A percentile compares a stretch with the other conserved stretches of the same genome.
Evolutionary conservation across 2,113 vertebrate species (phyloP).

Genomic region (Rhinopomastus cyanomelas): DNA sequence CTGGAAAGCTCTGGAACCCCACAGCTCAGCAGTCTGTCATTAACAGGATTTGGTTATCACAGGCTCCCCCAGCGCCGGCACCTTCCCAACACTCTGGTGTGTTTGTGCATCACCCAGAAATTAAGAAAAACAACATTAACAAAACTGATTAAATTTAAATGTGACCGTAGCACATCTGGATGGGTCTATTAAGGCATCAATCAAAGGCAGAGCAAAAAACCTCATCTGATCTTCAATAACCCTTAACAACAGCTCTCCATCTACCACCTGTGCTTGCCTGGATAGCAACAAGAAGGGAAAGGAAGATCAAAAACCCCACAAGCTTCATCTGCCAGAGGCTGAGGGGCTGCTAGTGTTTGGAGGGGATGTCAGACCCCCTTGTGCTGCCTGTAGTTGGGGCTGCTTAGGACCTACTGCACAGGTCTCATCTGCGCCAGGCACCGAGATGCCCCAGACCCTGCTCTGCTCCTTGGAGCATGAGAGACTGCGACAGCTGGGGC

Average conservation of each 20-base stretch:
- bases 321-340: fast-evolving
- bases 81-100: neutral
- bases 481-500: neutral
- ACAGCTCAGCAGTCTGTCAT: slow-evolving; percentile 32
- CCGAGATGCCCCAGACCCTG: neutral
- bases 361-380: fast-evolving
- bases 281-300: neutral
- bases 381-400: fast-evolving
- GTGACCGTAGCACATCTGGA: slow-evolving; percentile 51
- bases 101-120: slow-evolving; percentile 32
- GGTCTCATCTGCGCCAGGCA: neutral
- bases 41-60: neutral
- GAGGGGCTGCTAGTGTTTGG: neutral
- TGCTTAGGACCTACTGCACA: neutral
- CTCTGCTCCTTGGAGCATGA: neutral
- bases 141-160: slow-evolving; percentile 60
- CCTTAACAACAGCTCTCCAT: neutral
- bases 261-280: neutral
- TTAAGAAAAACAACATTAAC: neutral
- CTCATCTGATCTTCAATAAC: neutral
- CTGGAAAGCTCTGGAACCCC: neutral
- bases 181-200: slow-evolving; percentile 31
- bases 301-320: neutral
- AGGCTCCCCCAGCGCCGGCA: neutral
- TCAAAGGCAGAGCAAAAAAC: slow-evolving; percentile 18